These are phyloP conservation scores for Calvadosia cruxmelitensis DNA, from an alignment of 30 jellyfish, hydroid and myxozoan genomes.

Conservation along the genomic window DNA sequence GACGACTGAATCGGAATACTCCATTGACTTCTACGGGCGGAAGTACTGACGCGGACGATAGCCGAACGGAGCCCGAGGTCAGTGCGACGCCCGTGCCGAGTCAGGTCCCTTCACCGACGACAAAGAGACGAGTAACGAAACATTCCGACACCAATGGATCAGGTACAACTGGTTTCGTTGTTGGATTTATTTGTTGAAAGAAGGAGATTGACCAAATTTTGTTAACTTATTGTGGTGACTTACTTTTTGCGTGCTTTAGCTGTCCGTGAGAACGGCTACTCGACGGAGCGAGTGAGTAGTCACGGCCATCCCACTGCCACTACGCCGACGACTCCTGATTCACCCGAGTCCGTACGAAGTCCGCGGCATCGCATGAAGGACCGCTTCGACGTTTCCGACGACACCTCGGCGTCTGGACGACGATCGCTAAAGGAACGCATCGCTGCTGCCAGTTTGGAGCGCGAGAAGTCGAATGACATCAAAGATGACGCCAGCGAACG, in stretches of 20 bases:
- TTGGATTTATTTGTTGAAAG: no score
- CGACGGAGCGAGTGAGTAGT: neutral
- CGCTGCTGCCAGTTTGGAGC: slow-evolving; percentile 35
- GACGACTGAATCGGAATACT: no score
- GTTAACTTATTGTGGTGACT: neutral
- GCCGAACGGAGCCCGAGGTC: no score
- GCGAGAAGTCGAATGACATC: slow-evolving; percentile 24
- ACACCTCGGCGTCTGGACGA: slow-evolving; percentile 46
- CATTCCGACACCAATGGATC: no score
- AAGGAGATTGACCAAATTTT: no score
- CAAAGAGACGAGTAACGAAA: no score
- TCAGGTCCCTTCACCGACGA: no score
- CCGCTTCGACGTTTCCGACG: slow-evolving; percentile 69
- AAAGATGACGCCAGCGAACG: slow-evolving; percentile 7
- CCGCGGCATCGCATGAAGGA: slow-evolving; percentile 83
- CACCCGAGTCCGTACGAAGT: slow-evolving; percentile 53
- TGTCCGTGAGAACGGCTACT: neutral
- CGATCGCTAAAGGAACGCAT: slow-evolving; percentile 75
- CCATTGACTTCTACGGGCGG: no score
- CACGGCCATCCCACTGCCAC: slow-evolving; percentile 3
- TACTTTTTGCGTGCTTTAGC: neutral
- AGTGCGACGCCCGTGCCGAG: no score
- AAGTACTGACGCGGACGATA: no score
- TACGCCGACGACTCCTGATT: slow-evolving; percentile 20
- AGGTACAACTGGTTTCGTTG: no score